Evolutionary conservation across 1,140 invertebrate species (phyloP), one percentile per base, ranked within the genome.

Genomic region (Bombus picipes): DNA sequence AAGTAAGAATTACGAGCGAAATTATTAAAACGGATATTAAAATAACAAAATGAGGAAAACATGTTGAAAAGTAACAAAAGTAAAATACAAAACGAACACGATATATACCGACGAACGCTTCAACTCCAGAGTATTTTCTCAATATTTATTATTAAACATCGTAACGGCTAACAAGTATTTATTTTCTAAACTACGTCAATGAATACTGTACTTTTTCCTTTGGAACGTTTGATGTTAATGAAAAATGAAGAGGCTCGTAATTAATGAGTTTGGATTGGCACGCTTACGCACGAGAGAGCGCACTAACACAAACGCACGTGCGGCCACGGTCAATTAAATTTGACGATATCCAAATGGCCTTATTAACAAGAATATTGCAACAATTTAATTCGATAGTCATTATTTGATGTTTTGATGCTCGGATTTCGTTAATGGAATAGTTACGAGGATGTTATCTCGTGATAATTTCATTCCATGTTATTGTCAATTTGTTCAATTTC

Each of bases 321-420:
- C 5, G 22, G 47, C 47, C 47, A 53, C 47, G 47, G 47, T 22
- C 47, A 53, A 53, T 53, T 53, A 53, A 53, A 53, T 53, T 53
- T 53, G 18, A 53, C 47, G 47, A 53, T 53, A 53, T 53, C 47
- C 47, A 53, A 53, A 53, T 53, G 47, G 28, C 5, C 37, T n/a
- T 72, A 34, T 43, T 41, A 72, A n/a, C 71, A 72, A n/a, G 71
- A 32, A 72, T n/a, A 72, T n/a, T 72, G 28, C 28, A 15, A 72
- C 37, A 43, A 72, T n/a, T 43, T n/a, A 22, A 43, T 73, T 43
- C 28, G 13, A 41, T 73, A 10, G 15, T 10, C 2, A 10, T 73
- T 73, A 43, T 10, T n/a, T 43, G 25, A 15, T 13, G 13, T 43
- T 73, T n/a, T 22, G 25, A 18, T 13, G 13, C 15, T 32, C 15